Evolutionary conservation across 2,888 invertebrate species (phyloP), one percentile per base, ranked within the genome.

Genomic region (Napeogenes inachia): DNA sequence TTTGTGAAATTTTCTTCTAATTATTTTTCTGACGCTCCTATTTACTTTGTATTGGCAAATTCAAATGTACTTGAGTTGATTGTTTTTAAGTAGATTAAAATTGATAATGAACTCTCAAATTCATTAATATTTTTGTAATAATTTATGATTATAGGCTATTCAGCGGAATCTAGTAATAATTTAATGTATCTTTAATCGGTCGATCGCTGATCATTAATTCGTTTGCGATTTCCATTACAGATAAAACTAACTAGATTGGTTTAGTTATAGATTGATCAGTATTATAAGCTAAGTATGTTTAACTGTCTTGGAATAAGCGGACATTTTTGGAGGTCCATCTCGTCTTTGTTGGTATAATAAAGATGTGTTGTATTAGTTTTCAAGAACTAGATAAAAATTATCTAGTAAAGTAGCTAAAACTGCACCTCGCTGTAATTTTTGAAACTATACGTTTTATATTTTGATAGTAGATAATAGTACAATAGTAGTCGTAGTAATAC

Each of bases 1-100:
- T 50, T 30, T 50, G 50, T 30, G 50, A 50, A 50, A 50, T 30
- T 30, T 30, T 50, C 50, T 50, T 50, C 50, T 50, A 50, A 50
- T 50, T 50, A 50, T 50, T 50, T 50, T n/a, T 50, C 50, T 50
- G 50, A 50, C 12, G 30, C 50, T 42, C 42, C 8, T 30, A 50
- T 50, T 50, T 30, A 3, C 8, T 50, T 30, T 6, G 3, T 8
- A 30, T 21, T 47, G 13, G 12, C n/a, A 0, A 30, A 30, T 50
- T 30, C 8, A 50, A 50, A 50, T 50, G 30, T 30, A 30, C 30
- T 50, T 50, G 4, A 1, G 3, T 30, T 30, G 30, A 30, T 30
- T 50, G 30, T 50, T 50, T 42, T 42, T 42, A 10, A 10, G 3
- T 42, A 42, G 10, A 42, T 10, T 3, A 12, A 10, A 42, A 6